Percentiles rank a stretch among this genome's conserved stretches.
phyloP scores from a whole-genome alignment of 2,888 invertebrate genomes.

The Folsomia candida region DNA sequence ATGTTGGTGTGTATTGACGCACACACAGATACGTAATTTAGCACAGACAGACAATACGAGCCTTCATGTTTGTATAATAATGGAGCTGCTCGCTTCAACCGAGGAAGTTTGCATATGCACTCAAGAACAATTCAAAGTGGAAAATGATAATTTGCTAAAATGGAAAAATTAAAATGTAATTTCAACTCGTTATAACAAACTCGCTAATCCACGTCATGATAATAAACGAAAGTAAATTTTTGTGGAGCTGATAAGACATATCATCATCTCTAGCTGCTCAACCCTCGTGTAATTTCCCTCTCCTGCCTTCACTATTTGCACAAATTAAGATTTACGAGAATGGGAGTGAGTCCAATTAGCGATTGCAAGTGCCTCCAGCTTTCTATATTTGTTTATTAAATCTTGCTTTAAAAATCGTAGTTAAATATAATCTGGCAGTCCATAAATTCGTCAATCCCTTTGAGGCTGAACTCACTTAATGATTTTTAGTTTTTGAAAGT shows the following conservation, averaged over 20 bases:
- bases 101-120: background rate
- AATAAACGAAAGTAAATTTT: background rate
- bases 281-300: background rate
- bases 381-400: background rate
- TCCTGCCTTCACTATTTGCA: background rate
- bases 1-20: background rate
- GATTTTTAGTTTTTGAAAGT: no score
- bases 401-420: no score
- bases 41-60: background rate
- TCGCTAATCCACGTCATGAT: background rate
- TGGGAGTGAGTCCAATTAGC: background rate
- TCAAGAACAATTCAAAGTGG: background rate
- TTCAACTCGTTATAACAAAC: background rate
- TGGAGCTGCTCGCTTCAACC: no score
- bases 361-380: background rate
- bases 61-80: background rate
- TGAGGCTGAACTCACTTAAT: no score
- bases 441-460: no score
- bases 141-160: background rate
- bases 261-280: background rate
- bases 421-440: no score
- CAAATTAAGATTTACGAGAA: background rate
- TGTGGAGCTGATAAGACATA: background rate
- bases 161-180: background rate
- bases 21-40: background rate